Percentiles rank a stretch among this genome's conserved stretches.
Conservation (phyloP, 2,113 vertebrate genomes). For the Heloderma charlesbogerti region DNA sequence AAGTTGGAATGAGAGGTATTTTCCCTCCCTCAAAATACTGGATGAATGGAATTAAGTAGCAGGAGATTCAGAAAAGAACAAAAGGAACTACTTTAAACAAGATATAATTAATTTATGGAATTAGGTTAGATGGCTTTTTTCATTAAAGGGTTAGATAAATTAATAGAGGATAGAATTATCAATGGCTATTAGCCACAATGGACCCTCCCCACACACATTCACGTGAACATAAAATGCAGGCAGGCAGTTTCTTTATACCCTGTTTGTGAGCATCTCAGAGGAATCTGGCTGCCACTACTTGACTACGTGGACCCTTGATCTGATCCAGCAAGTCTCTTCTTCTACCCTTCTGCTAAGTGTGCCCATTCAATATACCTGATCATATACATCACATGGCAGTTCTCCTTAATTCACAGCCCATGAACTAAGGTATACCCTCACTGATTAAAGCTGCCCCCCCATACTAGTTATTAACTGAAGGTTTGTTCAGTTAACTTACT, state of each 20-base stretch:
- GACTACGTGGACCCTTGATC: not conserved
- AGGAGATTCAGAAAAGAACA: not conserved
- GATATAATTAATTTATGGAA: not conserved
- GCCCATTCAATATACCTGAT: not conserved
- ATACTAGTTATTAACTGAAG: not conserved
- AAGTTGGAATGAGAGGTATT: not conserved
- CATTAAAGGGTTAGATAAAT: not conserved
- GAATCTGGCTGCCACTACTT: not conserved
- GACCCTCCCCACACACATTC: not conserved
- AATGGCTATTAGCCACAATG: not conserved
- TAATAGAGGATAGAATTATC: not conserved
- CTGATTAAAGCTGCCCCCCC: not conserved
- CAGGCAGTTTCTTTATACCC: not conserved
- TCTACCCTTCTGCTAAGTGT: not conserved
- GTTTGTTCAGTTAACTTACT: not conserved
- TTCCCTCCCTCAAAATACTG: not conserved
- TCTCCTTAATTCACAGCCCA: not conserved
- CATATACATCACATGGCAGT: not conserved
- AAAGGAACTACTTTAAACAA: not conserved
- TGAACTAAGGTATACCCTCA: not conserved
- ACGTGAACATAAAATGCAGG: not conserved
- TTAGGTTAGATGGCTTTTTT: not conserved
- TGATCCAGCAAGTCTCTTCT: not conserved
- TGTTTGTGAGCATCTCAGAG: not conserved
- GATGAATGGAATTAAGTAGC: not conserved